Base-by-base conservation (phyloP, 2,113 vertebrate species). In the Grantiella picta region DNA sequence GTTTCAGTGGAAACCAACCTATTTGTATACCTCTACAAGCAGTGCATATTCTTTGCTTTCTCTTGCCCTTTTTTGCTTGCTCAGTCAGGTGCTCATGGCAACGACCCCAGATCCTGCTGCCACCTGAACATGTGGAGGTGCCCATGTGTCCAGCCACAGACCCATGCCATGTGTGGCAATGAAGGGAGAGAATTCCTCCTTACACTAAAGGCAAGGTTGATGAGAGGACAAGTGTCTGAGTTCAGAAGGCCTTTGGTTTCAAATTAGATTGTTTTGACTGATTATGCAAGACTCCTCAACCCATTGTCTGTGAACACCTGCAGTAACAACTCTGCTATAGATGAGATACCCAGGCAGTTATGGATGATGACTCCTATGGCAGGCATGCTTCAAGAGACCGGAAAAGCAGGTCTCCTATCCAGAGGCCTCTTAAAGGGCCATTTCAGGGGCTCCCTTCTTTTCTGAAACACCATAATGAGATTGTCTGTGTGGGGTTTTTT, bases 281-380 rank as follows among this genome's bases (percentile, higher is more conserved):
- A 54, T 87, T 47, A 21, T 54, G 36, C 65, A 49, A 89, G 47
- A 89, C 50, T 25, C 6, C 18, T 89, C 54, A 77, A 57, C 7
- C 20, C 20, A 6, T 7, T 50, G 84, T 63, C 33, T 78, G 47
- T 1, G 18, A 88, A 64, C 61, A 88, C 44, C 70, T 85, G 73
- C 52, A 47, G 61, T 59, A 93, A 85, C 65, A 88, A 82, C 90
- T 78, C 60, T 73, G 63, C 69, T 33, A n/a, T 18, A 50, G 50
- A 65, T 11, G 16, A 87, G 78, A 35, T n/a, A 79, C 11, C 4
- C 18, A 60, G 35, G 42, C 56, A 84, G 78, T 47, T 82, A 60
- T 33, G 56, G 78, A 52, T 64, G 29, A 60, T 71, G 65, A 90
- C 35, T 42, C 7, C 35, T 49, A 9, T 2, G 2, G 18, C 35